Evolutionary conservation across 2,888 invertebrate species (phyloP).

Genomic region (Xestia c-nigrum): DNA sequence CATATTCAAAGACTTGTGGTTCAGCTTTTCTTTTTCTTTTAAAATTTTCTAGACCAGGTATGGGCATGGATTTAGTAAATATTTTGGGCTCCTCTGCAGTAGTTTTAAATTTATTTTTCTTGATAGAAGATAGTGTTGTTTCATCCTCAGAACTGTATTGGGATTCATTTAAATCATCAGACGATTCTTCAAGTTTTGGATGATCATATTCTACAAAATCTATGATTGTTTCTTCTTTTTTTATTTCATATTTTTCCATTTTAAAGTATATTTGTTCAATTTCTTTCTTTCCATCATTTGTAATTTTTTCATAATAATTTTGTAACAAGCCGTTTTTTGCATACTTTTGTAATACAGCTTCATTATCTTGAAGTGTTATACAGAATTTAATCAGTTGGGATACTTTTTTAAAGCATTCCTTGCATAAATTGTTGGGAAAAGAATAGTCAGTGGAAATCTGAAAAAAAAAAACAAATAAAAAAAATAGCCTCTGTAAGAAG

Average conservation of each 20-base stretch:
- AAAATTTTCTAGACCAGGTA: slow-evolving; percentile 10
- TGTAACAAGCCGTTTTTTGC: slow-evolving; percentile 56
- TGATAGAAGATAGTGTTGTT: slow-evolving; percentile 8
- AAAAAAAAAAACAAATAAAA: slow-evolving; percentile 2
- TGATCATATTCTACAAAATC: slow-evolving; percentile 14
- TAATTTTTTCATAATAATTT: slow-evolving; percentile 61
- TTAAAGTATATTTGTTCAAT: slow-evolving; percentile 22
- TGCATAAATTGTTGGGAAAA: slow-evolving; percentile 76
- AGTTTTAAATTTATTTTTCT: slow-evolving; percentile 20
- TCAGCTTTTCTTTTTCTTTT: slow-evolving; percentile 29
- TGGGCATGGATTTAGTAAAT: slow-evolving; percentile 1
- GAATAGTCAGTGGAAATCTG: slow-evolving; percentile 71
- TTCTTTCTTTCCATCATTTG: slow-evolving; percentile 45
- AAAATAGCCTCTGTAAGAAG: not conserved
- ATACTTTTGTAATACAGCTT: slow-evolving; percentile 68
- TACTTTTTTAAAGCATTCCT: slow-evolving; percentile 71
- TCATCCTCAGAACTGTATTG: slow-evolving; percentile 46
- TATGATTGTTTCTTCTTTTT: slow-evolving; percentile 19
- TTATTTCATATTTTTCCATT: slow-evolving; percentile 24
- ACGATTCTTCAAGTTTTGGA: slow-evolving; percentile 27
- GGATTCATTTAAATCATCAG: slow-evolving; percentile 18
- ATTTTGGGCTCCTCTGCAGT: slow-evolving; percentile 1
- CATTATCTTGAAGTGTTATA: slow-evolving; percentile 69
- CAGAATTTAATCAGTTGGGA: slow-evolving; percentile 70
- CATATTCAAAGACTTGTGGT: slow-evolving; percentile 18